Base-by-base conservation (phyloP, 92 coral and sea anemone species). In the Metridium senile region DNA sequence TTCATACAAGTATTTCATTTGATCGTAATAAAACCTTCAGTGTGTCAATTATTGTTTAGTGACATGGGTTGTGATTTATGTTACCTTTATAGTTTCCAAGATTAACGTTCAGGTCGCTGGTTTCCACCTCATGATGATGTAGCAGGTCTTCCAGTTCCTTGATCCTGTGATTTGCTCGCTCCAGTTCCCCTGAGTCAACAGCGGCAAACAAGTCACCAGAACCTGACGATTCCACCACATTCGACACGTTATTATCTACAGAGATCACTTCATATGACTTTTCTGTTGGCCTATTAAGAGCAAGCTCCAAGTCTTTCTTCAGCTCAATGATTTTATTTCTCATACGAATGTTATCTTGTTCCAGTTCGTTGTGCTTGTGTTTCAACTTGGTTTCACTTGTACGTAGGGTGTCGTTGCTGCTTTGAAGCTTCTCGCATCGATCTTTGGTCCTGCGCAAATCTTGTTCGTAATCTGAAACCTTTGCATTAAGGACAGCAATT, bases 111-210 rank as follows among this genome's bases (percentile, higher is more conserved):
- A 79, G 6, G 76, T 68, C 75, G 22, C 84, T 70, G 70, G 58
- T 79, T 62, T 70, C 84, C 6, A 79, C 77, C 33, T 79, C 84
- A 19, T 79, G 84, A 23, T 79, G 77, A 56, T 79, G 84, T 2
- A 68, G 49, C 34, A 79, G 58, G 16, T 70, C 84, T 70, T 79
- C 84, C 13, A 79, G 76, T 61, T 79, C 84, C 46, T 79, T 79
- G 58, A 79, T 79, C 49, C 76, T 69, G 58, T 68, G 49, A 33
- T 79, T 79, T 0, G 84, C 72, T 35, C 84, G 46, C 62, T 79
- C 84, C 16, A 79, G 46, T 28, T 79, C 84, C 51, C 68, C 84
- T 26, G 75, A 70, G 29, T 79, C 84, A 26, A 79, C 59, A 22
- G 75, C n/a, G n/a, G n/a, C 68, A 54, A 63, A 68, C 68, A 79